These are phyloP conservation scores for Trissoscelio sp. DNA, from an alignment of 2,888 invertebrate genomes.

Conservation along the genomic window DNA sequence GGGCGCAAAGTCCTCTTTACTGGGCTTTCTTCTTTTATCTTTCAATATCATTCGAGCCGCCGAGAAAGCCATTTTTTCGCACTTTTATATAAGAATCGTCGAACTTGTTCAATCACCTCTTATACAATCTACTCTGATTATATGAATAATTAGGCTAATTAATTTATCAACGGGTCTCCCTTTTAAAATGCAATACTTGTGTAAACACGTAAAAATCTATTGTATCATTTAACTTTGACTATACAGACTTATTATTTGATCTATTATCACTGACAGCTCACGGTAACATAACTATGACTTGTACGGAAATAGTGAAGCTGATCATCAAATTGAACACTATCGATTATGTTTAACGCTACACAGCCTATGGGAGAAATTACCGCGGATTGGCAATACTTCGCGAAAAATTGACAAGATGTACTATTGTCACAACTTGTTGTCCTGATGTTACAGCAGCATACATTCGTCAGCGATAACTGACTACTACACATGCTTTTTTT, in stretches of 20 bases:
- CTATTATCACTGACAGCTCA: conserved; percentile 65
- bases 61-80: conserved; percentile 90
- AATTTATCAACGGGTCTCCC: conserved; percentile 14
- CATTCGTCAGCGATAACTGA: conserved; percentile 60
- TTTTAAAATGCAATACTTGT: conserved; percentile 31
- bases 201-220: conserved; percentile 49
- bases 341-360: conserved; percentile 76
- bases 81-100: conserved; percentile 29
- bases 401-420: conserved; percentile 71
- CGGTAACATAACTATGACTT: conserved; percentile 36
- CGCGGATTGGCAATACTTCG: conserved; percentile 70
- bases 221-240: conserved; percentile 32
- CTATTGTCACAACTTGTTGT: conserved; percentile 65
- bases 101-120: conserved; percentile 40
- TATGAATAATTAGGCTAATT: conserved; percentile 42
- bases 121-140: conserved; percentile 18
- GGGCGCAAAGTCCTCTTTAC: conserved; percentile 91
- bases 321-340: conserved; percentile 76
- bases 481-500: conserved; percentile 66
- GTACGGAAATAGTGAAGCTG: conserved; percentile 63
- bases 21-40: conserved; percentile 91
- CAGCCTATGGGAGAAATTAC: conserved; percentile 72
- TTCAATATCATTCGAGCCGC: conserved; percentile 93
- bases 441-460: conserved; percentile 52
- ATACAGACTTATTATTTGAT: conserved; percentile 46